phyloP scores from a whole-genome alignment of 2,113 vertebrate genomes.

The Cynoglossus semilaevis region DNA sequence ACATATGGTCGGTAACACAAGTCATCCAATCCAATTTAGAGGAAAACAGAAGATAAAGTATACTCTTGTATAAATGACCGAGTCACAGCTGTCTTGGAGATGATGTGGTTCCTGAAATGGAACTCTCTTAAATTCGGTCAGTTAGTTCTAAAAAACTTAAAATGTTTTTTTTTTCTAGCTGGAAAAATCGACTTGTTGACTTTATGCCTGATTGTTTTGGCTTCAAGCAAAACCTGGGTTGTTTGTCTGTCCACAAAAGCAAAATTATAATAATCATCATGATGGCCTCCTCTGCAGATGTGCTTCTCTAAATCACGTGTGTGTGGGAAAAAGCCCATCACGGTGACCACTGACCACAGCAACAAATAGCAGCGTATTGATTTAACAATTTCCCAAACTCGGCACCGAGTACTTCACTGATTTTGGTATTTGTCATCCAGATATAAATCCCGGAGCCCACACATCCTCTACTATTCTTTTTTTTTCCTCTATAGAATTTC shows the following conservation, averaged over 20 bases:
- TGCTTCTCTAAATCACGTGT: constrained; percentile 1
- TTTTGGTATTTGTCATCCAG: not conserved
- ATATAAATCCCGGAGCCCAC: not conserved
- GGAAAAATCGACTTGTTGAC: not conserved
- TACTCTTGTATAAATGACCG: too few species aligned
- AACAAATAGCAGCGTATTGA: not conserved
- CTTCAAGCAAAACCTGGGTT: not conserved
- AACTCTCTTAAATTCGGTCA: too few species aligned
- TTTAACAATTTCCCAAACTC: not conserved
- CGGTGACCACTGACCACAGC: constrained; percentile 2
- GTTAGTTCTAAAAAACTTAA: too few species aligned
- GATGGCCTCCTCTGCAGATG: not conserved
- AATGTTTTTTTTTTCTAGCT: too few species aligned
- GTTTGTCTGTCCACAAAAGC: not conserved
- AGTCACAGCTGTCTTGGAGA: too few species aligned
- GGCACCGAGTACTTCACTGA: not conserved
- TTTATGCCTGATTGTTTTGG: constrained; percentile 7
- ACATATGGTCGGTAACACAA: too few species aligned
- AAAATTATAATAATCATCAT: constrained; percentile 6
- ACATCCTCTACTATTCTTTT: not conserved
- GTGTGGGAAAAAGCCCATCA: not conserved
- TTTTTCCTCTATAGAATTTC: not conserved
- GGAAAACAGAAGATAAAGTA: too few species aligned
- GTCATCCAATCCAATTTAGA: too few species aligned
- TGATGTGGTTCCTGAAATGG: too few species aligned